Base-by-base conservation (phyloP, 1,140 invertebrate species). In the Trachymyrmex cornetzi region DNA sequence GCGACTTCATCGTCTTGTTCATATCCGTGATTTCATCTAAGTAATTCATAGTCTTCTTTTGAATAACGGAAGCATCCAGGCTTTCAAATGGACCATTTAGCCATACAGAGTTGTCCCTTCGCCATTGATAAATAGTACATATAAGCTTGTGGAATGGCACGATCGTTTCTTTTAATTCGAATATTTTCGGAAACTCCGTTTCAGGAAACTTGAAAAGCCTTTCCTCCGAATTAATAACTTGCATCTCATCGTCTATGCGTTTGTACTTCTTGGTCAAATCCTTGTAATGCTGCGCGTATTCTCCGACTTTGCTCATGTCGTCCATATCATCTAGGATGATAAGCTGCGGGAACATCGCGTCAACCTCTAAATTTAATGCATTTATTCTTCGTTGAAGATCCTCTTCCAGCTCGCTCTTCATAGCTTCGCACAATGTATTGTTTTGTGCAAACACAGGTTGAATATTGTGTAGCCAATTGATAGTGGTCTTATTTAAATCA, bases 221-320 rank as follows among this genome's bases (percentile, higher is more conserved):
- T 93, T 98, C 97, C 94, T 97, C 97, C 90, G 96, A 94, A 90
- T 97, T 97, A 48, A 97, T 96, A 94, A 95, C 96, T 22, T 94
- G 87, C 64, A 97, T 96, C 50, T 96, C 94, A 38, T 95, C 94
- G 71, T 96, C 94, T 16, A 97, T 93, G 61, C 95, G 92, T 69
- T 95, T 92, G 19, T 97, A 93, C 90, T 96, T 95, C 81, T 95
- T 96, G 67, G 96, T 95, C 16, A 97, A 94, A 30, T 95, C 94
- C n/a, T 94, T 92, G 0, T 97, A 95, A 92, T 97, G 90, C 87
- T 95, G 92, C 71, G 91, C 72, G 71, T 96, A 96, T 63, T 95
- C 94, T 5, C 67, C 75, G 6, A 95, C 91, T 30, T 94, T 92
- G 30, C 89, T 87, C 0, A 93, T 89, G 48, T 96, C 93, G 66